A percentile compares a stretch with the other conserved stretches of the same genome.
Evolutionary conservation across 2,113 vertebrate species (phyloP).

Genomic region (Nothoprocta pentlandii): DNA sequence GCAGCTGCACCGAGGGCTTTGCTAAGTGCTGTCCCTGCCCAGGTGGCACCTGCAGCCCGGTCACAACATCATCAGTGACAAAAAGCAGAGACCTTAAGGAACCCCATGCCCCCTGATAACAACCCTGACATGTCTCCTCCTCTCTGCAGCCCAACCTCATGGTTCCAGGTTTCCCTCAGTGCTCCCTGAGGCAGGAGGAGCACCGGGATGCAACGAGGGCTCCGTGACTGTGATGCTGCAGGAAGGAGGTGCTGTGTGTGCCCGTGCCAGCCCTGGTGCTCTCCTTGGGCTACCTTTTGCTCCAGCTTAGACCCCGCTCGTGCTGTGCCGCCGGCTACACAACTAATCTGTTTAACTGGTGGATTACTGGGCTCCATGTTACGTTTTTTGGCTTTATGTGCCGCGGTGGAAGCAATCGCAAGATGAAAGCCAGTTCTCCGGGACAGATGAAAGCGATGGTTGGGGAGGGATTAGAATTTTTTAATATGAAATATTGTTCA

Average conservation of each 20-base stretch:
- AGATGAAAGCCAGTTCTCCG: constrained; percentile 35
- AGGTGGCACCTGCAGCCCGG: not conserved
- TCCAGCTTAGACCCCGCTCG: not conserved
- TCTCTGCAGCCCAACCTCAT: rapidly evolving
- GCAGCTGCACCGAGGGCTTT: not conserved
- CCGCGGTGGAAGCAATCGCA: not conserved
- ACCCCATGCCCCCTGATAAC: not conserved
- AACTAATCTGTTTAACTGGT: constrained; percentile 39
- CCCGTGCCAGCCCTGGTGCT: not conserved
- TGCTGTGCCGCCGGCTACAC: not conserved
- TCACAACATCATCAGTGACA: not conserved
- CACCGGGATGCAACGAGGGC: not conserved
- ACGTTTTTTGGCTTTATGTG: not conserved
- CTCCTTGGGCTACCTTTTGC: not conserved
- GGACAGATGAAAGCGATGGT: not conserved
- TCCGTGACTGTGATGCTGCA: too few species aligned
- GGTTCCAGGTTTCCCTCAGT: not conserved
- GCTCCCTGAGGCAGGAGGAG: not conserved
- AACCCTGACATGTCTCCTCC: rapidly evolving
- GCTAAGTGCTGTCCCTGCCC: not conserved
- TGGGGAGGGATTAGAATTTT: constrained; percentile 19
- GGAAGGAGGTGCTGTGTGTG: not conserved
- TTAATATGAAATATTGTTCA: not conserved
- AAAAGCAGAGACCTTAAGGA: not conserved
- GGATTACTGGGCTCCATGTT: constrained; percentile 48